These are phyloP conservation scores for Opisthocomus hoazin DNA, from an alignment of 2,113 vertebrate genomes.

Conservation along the genomic window DNA sequence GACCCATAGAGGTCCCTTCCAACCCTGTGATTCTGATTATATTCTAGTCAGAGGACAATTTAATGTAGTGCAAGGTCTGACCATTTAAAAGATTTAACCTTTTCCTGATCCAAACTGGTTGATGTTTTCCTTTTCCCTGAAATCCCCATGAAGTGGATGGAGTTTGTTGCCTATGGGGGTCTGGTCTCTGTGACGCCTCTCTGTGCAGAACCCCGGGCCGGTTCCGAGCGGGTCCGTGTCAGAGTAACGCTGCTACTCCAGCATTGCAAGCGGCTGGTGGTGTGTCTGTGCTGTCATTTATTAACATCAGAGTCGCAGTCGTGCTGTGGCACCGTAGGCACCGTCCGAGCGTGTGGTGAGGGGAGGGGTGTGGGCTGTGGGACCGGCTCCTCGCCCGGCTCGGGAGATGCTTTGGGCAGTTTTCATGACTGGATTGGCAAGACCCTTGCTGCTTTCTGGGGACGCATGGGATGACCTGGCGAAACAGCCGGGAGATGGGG, in stretches of 20 bases:
- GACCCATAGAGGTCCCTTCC: too few relatives aligned
- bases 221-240: not conserved
- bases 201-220: not conserved
- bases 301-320: fast-evolving
- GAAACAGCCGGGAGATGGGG: not conserved
- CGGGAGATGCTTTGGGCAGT: not conserved
- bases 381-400: not conserved
- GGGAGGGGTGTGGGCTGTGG: not conserved
- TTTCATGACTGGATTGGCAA: not conserved
- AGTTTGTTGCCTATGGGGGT: not conserved
- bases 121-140: not conserved
- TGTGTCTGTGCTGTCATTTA: not conserved
- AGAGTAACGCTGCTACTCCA: not conserved
- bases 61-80: not conserved
- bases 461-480: fast-evolving
- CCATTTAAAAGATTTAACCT: not conserved
- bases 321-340: fast-evolving
- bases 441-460: not conserved
- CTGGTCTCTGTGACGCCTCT: not conserved
- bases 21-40: too few relatives aligned
- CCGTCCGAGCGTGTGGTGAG: too few relatives aligned
- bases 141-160: not conserved
- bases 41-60: not conserved
- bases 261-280: fast-evolving
- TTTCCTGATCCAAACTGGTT: not conserved